Conservation (phyloP, 1,140 invertebrate species). For the Lordiphosa stackelbergi region DNA sequence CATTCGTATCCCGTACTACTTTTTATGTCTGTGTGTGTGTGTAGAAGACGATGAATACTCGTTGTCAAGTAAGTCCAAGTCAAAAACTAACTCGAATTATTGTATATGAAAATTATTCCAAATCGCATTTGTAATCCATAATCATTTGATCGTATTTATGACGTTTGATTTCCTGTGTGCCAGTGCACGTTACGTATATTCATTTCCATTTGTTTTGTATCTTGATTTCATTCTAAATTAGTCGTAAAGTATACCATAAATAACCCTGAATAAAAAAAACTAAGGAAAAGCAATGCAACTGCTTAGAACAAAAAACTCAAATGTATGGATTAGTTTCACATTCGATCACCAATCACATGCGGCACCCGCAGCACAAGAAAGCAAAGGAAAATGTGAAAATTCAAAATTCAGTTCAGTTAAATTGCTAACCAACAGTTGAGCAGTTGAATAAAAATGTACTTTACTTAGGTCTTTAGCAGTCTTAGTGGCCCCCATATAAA, state of each 20-base stretch:
- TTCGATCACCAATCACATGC: slow-evolving; percentile 20
- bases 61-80: slow-evolving; percentile 73
- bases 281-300: slow-evolving; percentile 38
- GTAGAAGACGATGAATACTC: slow-evolving; percentile 76
- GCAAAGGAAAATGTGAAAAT: slow-evolving; percentile 17
- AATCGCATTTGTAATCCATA: slow-evolving; percentile 50
- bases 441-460: slow-evolving; percentile 24
- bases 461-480: slow-evolving; percentile 42
- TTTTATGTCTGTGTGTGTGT: slow-evolving; percentile 72
- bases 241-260: slow-evolving; percentile 14
- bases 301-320: slow-evolving; percentile 42
- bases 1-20: slow-evolving; percentile 52
- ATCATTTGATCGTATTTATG: slow-evolving; percentile 19
- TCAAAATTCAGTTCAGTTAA: slow-evolving; percentile 33
- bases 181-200: slow-evolving; percentile 50
- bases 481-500: slow-evolving; percentile 14
- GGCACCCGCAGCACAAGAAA: slow-evolving; percentile 23
- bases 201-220: slow-evolving; percentile 37
- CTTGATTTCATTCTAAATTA: slow-evolving; percentile 29
- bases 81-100: slow-evolving; percentile 55
- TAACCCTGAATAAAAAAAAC: slow-evolving; percentile 34
- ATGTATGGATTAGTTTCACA: slow-evolving; percentile 39
- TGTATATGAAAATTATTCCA: slow-evolving; percentile 40
- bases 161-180: slow-evolving; percentile 40
- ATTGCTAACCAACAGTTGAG: slow-evolving; percentile 27